Conservation (phyloP, 2,797 vertebrate genomes). For the Mormyrops attenuatus region DNA sequence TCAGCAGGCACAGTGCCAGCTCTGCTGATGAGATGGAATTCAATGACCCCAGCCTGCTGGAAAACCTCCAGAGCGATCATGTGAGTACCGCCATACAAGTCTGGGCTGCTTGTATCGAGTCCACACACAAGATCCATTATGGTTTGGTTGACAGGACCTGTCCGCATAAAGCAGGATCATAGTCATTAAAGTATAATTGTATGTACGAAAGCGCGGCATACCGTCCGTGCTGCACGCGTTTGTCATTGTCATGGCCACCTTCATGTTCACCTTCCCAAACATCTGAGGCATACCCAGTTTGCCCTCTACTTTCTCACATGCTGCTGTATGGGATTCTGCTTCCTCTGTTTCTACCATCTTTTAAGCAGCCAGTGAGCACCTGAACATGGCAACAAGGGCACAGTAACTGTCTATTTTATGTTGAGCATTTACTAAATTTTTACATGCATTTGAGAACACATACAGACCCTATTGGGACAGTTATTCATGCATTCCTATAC, state of each 20-base stretch:
- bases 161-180: not conserved
- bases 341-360: not conserved
- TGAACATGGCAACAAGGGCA: not conserved
- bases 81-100: conserved; percentile 67
- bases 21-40: conserved; percentile 81
- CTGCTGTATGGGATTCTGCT: not conserved
- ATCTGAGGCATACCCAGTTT: not conserved
- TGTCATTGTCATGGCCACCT: not conserved
- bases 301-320: not conserved
- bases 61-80: conserved; percentile 95
- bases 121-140: not conserved
- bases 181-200: not conserved
- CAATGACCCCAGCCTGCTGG: conserved; percentile 83
- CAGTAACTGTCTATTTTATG: not conserved
- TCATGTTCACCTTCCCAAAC: not conserved
- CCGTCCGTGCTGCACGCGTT: not conserved
- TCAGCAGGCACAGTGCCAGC: conserved; percentile 76
- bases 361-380: not conserved
- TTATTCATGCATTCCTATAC: conserved; percentile 24
- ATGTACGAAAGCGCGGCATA: not conserved
- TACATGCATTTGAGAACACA: not conserved
- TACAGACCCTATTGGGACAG: not conserved
- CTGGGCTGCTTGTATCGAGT: conserved; percentile 15
- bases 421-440: not conserved
- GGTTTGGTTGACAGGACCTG: not conserved